Base-by-base conservation (phyloP, 2,113 vertebrate genomes). In the Miniopterus natalensis region DNA sequence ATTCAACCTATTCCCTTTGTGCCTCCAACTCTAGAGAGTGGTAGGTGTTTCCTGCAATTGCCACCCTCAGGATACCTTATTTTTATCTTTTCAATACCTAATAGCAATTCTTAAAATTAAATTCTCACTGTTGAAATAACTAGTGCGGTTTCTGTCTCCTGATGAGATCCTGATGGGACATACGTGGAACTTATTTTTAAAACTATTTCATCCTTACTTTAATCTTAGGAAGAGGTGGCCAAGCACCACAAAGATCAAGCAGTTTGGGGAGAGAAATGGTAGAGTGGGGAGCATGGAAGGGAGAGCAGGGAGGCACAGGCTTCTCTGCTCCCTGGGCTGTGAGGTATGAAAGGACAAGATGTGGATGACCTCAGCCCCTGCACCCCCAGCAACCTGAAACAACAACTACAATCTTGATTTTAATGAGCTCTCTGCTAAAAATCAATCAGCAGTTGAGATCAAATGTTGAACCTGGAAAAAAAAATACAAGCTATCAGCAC, bases 351-450 rank as follows among this genome's bases (percentile, higher is more conserved):
- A 90, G 27, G 88, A 53, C 8, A 42, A 59, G 10, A 4, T 55
- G 51, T n/a, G 7, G 2, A 3, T 85, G 42, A 68, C 25, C 53
- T 80, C 63, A 90, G 83, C 8, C 21, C 25, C 57, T 92, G 29
- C 20, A 49, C 25, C 1, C 85, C 47, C 20, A 70, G 20, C 17
- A 84, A 68, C 14, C 29, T 68, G n/a, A 93, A 94, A 92, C 73
- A 73, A 63, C 17, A 88, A 79, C 13, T 45, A 49, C 5, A 70
- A 80, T 88, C 74, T 92, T 20, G 8, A 74, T 93, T 89, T 93
- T 94, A 95, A 96, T 74, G 79, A 93, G 4, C 31, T 79, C 53
- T 66, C 27, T 20, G 68, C 70, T 94, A 81, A 88, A 88, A 88
- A 70, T 77, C 59, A 94, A 83, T 88, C 84, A 63, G 66, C 73